These are phyloP conservation scores for Epistrophella euchroma DNA, from an alignment of 2,888 invertebrate genomes.

Conservation along the genomic window DNA sequence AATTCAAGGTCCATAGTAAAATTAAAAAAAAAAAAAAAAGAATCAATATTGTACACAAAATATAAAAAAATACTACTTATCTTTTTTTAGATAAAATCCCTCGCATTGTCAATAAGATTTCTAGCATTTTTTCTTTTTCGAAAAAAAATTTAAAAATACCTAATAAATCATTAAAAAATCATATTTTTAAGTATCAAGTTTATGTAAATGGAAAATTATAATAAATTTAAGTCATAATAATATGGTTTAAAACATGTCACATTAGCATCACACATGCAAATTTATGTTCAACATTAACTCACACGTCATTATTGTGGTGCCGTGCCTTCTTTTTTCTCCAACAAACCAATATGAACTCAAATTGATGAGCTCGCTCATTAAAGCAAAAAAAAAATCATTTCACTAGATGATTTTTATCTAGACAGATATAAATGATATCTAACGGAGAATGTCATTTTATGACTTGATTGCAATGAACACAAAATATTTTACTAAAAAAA, in stretches of 20 bases:
- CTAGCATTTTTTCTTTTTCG: not conserved
- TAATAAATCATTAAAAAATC: not conserved
- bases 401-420: not conserved
- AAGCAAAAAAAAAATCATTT: constrained; percentile 12
- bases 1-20: not conserved
- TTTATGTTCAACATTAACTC: constrained; percentile 16
- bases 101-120: not conserved
- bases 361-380: constrained; percentile 27
- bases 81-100: no score
- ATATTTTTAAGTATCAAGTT: not conserved
- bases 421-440: constrained; percentile 1
- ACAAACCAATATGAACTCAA: not conserved
- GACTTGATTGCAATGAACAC: not conserved
- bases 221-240: not conserved
- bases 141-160: not conserved
- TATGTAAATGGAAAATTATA: not conserved
- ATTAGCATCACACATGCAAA: not conserved
- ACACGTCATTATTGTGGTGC: constrained; percentile 3
- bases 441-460: constrained; percentile 10
- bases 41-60: not conserved
- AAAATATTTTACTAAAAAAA: not conserved
- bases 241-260: not conserved
- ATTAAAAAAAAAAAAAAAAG: not conserved
- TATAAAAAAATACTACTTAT: not conserved
- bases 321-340: not conserved